Conservation (phyloP, 2,113 vertebrate species). For the Miniopterus natalensis region DNA sequence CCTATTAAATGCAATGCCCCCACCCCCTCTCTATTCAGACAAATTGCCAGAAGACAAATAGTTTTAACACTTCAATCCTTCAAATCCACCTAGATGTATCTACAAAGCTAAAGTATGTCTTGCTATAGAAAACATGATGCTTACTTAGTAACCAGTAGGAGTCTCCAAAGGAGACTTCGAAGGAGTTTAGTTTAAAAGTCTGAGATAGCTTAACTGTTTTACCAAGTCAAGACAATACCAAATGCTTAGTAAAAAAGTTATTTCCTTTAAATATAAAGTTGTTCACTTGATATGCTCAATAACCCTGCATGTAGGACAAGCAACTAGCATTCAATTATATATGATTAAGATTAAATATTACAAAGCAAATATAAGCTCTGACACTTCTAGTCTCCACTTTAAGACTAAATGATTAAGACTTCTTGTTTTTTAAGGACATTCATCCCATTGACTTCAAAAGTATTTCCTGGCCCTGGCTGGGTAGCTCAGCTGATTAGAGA, state of each 20-base stretch:
- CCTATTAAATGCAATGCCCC: background rate
- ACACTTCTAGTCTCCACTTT: background rate
- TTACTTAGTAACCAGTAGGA: conserved; percentile 31
- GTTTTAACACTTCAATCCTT: conserved; percentile 34
- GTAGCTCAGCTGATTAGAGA: background rate
- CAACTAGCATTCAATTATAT: conserved; percentile 54
- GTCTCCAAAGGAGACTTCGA: background rate
- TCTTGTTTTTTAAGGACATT: conserved; percentile 30
- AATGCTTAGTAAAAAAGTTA: background rate
- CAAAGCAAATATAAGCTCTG: conserved; percentile 44
- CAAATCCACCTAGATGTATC: background rate
- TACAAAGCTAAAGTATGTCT: conserved; percentile 46
- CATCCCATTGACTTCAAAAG: conserved; percentile 8
- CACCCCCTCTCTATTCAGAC: background rate
- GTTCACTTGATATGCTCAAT: conserved; percentile 38
- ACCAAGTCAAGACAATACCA: conserved; percentile 54
- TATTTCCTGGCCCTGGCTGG: background rate
- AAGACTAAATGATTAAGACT: conserved; percentile 53
- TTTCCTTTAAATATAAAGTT: conserved; percentile 21
- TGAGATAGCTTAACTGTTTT: conserved; percentile 34
- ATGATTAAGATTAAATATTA: background rate
- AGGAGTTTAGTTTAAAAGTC: conserved; percentile 50
- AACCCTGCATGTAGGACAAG: background rate
- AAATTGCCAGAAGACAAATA: conserved; percentile 49
- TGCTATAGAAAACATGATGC: background rate